Base-by-base conservation (phyloP, 2,888 invertebrate genomes). In the Heliconius hortense region DNA sequence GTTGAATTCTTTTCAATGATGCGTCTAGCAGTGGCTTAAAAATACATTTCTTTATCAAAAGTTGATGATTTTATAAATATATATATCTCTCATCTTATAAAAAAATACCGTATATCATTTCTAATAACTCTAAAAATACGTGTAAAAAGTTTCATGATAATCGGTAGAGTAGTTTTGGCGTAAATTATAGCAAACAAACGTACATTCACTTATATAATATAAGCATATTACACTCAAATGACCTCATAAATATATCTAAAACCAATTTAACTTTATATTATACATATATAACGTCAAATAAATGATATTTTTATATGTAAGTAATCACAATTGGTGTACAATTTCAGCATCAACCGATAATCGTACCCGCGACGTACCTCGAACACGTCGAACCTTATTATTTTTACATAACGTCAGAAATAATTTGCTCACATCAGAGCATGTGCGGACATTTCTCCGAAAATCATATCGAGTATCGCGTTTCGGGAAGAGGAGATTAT, bases 371-470 rank as follows among this genome's bases (percentile, higher is more conserved):
- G 72, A 70, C 67, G 74, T 77, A 74, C 79, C 79, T 78, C 66
- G 79, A 75, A 75, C 78, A 77, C 75, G 78, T 75, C 77, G 77
- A 73, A 76, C 79, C 80, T 78, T 80, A 74, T 80, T 80, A 78
- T 79, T 82, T 79, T 76, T 73, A 79, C 78, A 78, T 76, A 75
- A 79, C 74, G 77, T 80, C 78, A 79, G 75, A 79, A 80, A 81
- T 80, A 79, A 79, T 79, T 82, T 79, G 78, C 80, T 78, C 78
- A 80, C 80, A 80, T 79, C 76, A 79, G 77, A 73, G 78, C 69
- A 74, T 74, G 78, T 78, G 18, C 5, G 18, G 7, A 7, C 1
- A 75, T 76, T 80, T 80, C 80, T 75, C 77, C 80, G 80, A 80
- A 80, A 79, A 79, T 78, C 76, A 77, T 79, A 80, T 80, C 79